phyloP scores from a whole-genome alignment of 2,888 invertebrate species.

The Endotricha flammealis region DNA sequence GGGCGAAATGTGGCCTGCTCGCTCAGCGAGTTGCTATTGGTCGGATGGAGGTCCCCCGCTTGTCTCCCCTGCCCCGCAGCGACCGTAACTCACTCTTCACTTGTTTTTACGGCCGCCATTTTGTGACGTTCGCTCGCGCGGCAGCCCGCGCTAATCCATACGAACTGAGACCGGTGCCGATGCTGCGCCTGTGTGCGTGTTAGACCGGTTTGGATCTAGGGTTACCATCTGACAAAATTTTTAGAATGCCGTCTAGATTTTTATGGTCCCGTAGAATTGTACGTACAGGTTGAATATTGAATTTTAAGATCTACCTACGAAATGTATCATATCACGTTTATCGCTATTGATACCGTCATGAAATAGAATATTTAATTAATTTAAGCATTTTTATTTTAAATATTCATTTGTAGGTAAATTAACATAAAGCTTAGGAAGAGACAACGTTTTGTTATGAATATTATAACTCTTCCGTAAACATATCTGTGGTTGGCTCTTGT shows the following conservation, averaged over 20 bases:
- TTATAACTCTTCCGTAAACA: slow-evolving; percentile 27
- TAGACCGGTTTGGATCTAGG: slow-evolving; percentile 31
- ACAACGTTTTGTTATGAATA: no score
- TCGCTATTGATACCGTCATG: no score
- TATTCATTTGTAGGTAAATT: no score
- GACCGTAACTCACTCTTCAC: slow-evolving; percentile 77
- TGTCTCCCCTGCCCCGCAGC: slow-evolving; percentile 33
- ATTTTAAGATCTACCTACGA: no score
- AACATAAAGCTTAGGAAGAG: no score
- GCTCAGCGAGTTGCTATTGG: slow-evolving; percentile 69
- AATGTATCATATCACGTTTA: no score
- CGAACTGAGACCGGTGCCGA: slow-evolving; percentile 26
- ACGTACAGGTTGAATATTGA: no score
- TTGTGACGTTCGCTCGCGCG: slow-evolving; percentile 74
- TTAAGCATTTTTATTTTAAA: no score
- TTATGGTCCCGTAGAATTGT: slow-evolving; percentile 23
- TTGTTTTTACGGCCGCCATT: slow-evolving; percentile 78
- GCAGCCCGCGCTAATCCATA: slow-evolving; percentile 68
- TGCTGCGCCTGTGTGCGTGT: slow-evolving; percentile 50
- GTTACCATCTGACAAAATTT: slow-evolving; percentile 21
- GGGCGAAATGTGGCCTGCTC: slow-evolving; percentile 60
- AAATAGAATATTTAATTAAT: no score
- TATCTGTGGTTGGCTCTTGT: slow-evolving; percentile 24
- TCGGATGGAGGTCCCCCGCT: slow-evolving; percentile 36
- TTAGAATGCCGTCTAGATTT: no score